Evolutionary conservation across 2,113 vertebrate genomes (phyloP).

Genomic region (Cynoglossus semilaevis): DNA sequence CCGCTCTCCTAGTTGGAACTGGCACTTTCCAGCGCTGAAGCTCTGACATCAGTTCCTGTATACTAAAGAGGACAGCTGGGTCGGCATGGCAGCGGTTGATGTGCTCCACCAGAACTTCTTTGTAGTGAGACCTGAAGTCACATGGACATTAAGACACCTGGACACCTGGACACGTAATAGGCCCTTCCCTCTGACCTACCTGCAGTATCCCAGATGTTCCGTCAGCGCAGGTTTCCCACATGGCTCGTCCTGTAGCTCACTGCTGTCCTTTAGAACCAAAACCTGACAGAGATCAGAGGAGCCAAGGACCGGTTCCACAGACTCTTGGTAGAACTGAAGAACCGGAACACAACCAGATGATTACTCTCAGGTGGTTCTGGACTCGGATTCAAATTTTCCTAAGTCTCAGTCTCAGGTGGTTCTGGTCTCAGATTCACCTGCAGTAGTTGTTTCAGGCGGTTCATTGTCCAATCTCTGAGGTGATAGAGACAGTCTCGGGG

Average conservation of each 20-base stretch:
- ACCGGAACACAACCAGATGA: background rate
- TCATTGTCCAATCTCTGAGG: constrained; percentile 77
- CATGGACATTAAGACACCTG: constrained; percentile 7
- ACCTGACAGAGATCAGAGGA: constrained; percentile 64
- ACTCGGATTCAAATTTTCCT: no score
- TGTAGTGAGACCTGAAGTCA: constrained; percentile 68
- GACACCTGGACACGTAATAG: background rate
- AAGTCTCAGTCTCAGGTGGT: background rate
- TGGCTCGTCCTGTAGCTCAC: constrained; percentile 52
- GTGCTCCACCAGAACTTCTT: constrained; percentile 74
- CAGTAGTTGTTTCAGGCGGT: constrained; percentile 66
- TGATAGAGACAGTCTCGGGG: constrained; percentile 79
- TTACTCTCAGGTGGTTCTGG: background rate
- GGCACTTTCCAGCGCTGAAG: constrained; percentile 63
- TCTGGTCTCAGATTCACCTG: constrained; percentile 51
- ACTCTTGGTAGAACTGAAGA: constrained; percentile 61
- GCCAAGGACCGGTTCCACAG: constrained; percentile 42
- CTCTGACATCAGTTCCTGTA: constrained; percentile 59
- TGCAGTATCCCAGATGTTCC: constrained; percentile 65
- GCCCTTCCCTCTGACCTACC: constrained; percentile 44
- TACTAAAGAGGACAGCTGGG: constrained; percentile 61
- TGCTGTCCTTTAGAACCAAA: constrained; percentile 64
- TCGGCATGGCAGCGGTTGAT: constrained; percentile 66
- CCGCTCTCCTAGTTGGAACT: constrained; percentile 40
- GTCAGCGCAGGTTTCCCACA: constrained; percentile 51